Base-by-base conservation (phyloP, 2,113 vertebrate species). In the Baryphthengus martii region DNA sequence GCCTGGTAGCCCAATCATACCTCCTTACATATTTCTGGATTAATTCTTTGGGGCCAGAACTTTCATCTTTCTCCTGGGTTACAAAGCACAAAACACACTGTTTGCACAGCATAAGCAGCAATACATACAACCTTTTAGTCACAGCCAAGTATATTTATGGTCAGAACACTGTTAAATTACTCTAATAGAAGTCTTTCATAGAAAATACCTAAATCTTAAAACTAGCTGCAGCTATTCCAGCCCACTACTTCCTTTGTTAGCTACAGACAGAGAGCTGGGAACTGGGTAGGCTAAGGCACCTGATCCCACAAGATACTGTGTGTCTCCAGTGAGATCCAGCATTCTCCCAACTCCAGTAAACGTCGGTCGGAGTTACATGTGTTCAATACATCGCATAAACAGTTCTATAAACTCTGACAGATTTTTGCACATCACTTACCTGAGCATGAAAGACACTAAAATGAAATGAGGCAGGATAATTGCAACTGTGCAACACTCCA, bases 371-470 rank as follows among this genome's bases (percentile, higher is more conserved):
- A 94, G 25, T 42, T 70, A 73, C 40, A 70, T 53, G 73, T 1
- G 7, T 39, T 90, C 79, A 72, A 44, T 53, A 72, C 24, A 47
- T 65, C 0, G 0, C 33, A 67, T 40, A 67, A 74, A 75, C 28
- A 78, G 61, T 13, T 68, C 75, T 77, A 67, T 56, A 52, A 94
- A 74, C 50, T 68, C 66, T 5, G 17, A 50, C 21, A 67, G 56
- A 49, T 40, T 78, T 89, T 76, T 83, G 49, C 39, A 80, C 59
- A 89, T 80, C 73, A 91, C 91, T 96, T 92, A 96, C 87, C 89
- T 95, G 89, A 89, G 85, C 72, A 80, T 40, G n/a, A 93, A 96
- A 92, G 20, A 90, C 52, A 81, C 44, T 91, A 68, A 86, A 93
- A 68, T 47, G 24, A 94, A 94, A 94, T 17, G 40, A 93, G 44